Evolutionary conservation across 92 coral and sea anemone genomes (phyloP), one percentile per base, ranked within the genome.

Genomic region (Zoanthus solanderi): DNA sequence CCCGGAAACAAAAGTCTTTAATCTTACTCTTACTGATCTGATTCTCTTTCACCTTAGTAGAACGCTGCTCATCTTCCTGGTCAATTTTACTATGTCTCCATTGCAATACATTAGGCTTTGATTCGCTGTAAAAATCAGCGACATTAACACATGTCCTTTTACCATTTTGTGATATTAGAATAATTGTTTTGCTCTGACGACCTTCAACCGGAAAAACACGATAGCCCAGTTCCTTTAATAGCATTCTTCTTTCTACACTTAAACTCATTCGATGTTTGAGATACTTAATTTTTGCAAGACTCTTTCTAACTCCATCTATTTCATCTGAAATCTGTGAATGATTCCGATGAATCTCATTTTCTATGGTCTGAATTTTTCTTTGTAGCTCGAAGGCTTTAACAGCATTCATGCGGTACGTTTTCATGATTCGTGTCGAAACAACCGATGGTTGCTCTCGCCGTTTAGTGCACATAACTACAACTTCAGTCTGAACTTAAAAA

Each of bases 311-410:
- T 5, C 94, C 96, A 79, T 93, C 96, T 45, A 95, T 95, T 82
- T 95, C 96, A 78, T 95, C 96, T 57, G 96, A 95, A 73, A 95
- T 91, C 79, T 91, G 95, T 2, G 89, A 91, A 82, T 91, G 91
- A 79, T 91, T 95, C 10, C 72, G 96, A 47, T 93, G 85, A 10
- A 87, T 89, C 73, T 95, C 98, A 84, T 74, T 60, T 50, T 93
- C 92, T 45, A 95, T 93, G 72, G 87, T 65, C 44, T 83, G 93
- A 10, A 95, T 91, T 57, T 88, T 85, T 23, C 92, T 95, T 87
- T 91, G 95, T 50, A 95, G 94, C 75, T 98, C 92, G 72, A 95
- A 95, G 3, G 61, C 57, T 57, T 95, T 96, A 63, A 95, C 94
- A 18, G 93, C 94, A 65, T 93, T 93, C 83, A 88, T 92, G 5